These are phyloP conservation scores for Platycercus adscitus DNA, from an alignment of 2,113 vertebrate genomes.

Conservation along the genomic window DNA sequence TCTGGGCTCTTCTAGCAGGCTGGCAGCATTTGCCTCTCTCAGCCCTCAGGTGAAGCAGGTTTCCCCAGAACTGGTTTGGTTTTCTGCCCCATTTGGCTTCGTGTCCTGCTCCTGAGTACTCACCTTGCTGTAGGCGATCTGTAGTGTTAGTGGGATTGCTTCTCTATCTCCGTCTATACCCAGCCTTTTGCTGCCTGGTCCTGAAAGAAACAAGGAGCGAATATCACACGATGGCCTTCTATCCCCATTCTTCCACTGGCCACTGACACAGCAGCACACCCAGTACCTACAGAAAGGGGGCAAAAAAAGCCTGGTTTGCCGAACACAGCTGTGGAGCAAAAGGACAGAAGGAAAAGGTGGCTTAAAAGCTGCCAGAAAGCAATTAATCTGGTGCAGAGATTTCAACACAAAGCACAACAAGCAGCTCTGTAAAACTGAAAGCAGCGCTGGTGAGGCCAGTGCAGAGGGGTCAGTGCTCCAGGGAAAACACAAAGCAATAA, in stretches of 20 bases:
- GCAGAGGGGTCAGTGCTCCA: neutral
- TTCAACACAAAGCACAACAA: neutral
- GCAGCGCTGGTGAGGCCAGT: neutral
- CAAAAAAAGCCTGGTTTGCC: neutral
- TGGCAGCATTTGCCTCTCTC: neutral
- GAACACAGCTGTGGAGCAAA: neutral
- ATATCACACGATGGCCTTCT: neutral
- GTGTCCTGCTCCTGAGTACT: neutral
- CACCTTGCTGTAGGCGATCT: slow-evolving; percentile 92
- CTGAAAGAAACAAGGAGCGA: slow-evolving; percentile 67
- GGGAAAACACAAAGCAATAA: neutral
- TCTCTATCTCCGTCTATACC: slow-evolving; percentile 95
- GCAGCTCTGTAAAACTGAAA: neutral
- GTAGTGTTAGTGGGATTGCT: slow-evolving; percentile 91
- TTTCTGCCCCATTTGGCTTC: neutral
- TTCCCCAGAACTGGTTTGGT: neutral
- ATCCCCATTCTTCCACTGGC: neutral
- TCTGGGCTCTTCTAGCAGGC: neutral
- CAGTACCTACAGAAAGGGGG: neutral
- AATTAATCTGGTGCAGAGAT: neutral
- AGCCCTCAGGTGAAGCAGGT: neutral
- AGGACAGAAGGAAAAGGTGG: neutral
- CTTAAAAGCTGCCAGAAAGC: neutral
- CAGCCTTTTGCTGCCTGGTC: slow-evolving; percentile 91
- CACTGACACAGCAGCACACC: neutral